Conservation (phyloP, 2,888 invertebrate species). For the Altica lythri region DNA sequence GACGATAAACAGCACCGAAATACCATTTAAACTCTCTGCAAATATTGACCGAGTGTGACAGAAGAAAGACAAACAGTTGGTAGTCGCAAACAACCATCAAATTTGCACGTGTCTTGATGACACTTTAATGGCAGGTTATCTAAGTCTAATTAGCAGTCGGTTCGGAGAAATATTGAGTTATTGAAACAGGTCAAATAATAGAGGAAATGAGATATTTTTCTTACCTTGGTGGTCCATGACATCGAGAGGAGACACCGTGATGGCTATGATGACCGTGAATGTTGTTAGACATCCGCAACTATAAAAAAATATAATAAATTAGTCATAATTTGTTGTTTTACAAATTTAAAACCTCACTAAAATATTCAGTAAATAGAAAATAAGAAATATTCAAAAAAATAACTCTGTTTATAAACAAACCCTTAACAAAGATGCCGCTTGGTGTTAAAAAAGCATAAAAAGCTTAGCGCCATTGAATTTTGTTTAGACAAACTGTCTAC, state of each 20-base stretch:
- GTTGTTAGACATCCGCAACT: constrained; percentile 64
- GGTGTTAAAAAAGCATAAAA: too few relatives aligned
- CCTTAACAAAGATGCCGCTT: too few relatives aligned
- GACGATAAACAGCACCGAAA: constrained; percentile 36
- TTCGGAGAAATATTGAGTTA: constrained; percentile 26
- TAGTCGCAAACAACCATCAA: constrained; percentile 15
- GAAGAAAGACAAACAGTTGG: constrained; percentile 35
- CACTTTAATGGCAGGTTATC: constrained; percentile 36
- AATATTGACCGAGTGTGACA: constrained; percentile 42
- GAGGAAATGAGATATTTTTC: constrained; percentile 23
- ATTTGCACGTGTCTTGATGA: constrained; percentile 40
- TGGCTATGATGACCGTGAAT: constrained; percentile 58
- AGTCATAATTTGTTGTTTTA: too few relatives aligned
- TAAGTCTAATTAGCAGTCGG: constrained; percentile 19
- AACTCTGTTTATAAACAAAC: too few relatives aligned
- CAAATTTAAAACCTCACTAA: neutral
- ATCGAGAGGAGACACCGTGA: constrained; percentile 53
- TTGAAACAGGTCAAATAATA: constrained; percentile 21
- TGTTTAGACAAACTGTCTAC: too few relatives aligned
- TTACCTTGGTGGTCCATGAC: constrained; percentile 56
- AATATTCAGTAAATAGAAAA: too few relatives aligned
- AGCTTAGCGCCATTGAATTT: too few relatives aligned
- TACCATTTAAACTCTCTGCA: constrained; percentile 41
- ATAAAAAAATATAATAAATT: constrained; percentile 59
- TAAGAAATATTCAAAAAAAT: too few relatives aligned